Conservation (phyloP, 2,797 vertebrate species). For the Psittacula derbiana region DNA sequence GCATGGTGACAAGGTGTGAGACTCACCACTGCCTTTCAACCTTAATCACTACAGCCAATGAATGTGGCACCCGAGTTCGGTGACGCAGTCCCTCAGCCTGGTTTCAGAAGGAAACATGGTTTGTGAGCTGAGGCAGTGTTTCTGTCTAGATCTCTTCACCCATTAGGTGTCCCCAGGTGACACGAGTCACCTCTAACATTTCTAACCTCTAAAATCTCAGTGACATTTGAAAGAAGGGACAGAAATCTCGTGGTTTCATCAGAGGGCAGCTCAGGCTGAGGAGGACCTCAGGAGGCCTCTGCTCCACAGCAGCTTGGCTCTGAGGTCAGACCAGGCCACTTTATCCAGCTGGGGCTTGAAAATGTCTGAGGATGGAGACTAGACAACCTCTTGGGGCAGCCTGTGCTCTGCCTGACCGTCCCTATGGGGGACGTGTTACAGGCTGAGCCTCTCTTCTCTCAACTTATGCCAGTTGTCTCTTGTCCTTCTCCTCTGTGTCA, state of each 20-base stretch:
- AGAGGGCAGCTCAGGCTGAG: not conserved
- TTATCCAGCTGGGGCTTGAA: not conserved
- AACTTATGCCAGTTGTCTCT: not conserved
- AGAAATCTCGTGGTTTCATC: not conserved
- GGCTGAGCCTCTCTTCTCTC: not conserved
- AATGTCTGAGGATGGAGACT: not conserved
- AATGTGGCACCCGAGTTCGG: not conserved
- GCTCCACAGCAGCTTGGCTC: not conserved
- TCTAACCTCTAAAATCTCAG: not conserved
- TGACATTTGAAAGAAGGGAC: not conserved
- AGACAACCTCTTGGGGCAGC: not conserved
- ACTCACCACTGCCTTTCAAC: not conserved
- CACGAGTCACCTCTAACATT: not conserved
- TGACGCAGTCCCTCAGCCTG: not conserved
- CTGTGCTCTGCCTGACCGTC: too few relatives aligned
- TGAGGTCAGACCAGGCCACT: not conserved
- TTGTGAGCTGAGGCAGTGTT: not conserved
- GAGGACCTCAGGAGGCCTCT: not conserved
- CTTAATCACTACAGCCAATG: constrained; percentile 42
- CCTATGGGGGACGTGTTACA: not conserved
- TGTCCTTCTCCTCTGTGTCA: not conserved
- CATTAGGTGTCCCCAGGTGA: not conserved
- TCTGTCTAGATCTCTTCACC: not conserved
- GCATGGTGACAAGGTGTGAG: not conserved
- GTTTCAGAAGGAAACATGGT: not conserved